Percentiles rank a stretch among this genome's conserved stretches.
These are phyloP conservation scores for Lasioglossum malachurum DNA, from an alignment of 2,888 invertebrate genomes.

Conservation along the genomic window DNA sequence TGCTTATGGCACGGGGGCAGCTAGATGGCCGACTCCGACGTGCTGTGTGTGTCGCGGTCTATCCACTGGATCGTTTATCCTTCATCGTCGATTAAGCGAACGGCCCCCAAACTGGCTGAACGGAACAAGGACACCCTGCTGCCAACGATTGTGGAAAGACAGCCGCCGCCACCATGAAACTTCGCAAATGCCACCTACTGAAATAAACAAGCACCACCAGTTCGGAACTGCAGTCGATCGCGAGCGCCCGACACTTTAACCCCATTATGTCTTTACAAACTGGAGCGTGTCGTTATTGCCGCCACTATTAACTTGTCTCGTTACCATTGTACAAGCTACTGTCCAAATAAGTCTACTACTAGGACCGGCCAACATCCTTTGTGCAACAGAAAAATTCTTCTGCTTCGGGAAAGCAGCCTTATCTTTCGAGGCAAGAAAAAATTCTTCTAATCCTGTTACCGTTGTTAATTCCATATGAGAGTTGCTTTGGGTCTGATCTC, in stretches of 20 bases:
- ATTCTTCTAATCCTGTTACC: no score
- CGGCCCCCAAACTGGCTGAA: not conserved
- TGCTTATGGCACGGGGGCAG: conserved; percentile 55
- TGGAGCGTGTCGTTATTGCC: not conserved
- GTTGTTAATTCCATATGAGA: no score
- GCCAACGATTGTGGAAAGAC: not conserved
- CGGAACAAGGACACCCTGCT: not conserved
- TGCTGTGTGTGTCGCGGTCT: not conserved
- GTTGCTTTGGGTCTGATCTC: no score
- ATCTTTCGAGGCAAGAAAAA: no score
- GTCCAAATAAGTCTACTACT: not conserved
- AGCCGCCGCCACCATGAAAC: not conserved
- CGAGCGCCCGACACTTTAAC: not conserved
- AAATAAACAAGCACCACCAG: not conserved
- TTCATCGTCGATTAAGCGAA: not conserved
- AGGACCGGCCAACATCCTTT: no score
- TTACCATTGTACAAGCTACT: not conserved
- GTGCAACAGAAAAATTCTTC: no score
- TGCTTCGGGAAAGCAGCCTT: no score
- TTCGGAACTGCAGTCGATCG: not conserved
- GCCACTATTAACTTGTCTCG: not conserved
- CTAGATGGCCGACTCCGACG: conserved; percentile 40
- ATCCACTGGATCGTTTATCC: conserved; percentile 12
- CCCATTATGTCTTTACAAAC: not conserved
- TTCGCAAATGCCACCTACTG: not conserved